Percentiles rank a stretch among this genome's conserved stretches.
Evolutionary conservation across 1,140 invertebrate species (phyloP).

Genomic region (Drosophila baimaii): DNA sequence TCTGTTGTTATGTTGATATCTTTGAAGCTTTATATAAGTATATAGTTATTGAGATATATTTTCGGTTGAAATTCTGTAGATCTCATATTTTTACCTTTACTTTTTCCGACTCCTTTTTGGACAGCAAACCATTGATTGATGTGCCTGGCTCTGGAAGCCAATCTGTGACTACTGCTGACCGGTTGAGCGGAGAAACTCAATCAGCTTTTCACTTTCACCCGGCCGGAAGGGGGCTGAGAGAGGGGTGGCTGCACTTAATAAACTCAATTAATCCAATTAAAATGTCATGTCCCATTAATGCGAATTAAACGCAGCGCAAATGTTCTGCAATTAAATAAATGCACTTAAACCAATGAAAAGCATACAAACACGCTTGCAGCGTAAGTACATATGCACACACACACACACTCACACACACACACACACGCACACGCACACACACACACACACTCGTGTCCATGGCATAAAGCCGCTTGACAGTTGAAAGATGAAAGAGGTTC

Average conservation of each 20-base stretch:
- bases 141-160: background rate
- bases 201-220: conserved; percentile 51
- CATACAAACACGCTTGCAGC: conserved; percentile 2
- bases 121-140: background rate
- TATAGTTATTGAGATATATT: background rate
- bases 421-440: background rate
- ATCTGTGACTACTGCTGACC: conserved; percentile 19
- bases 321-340: conserved; percentile 80
- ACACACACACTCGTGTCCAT: conserved; percentile 18
- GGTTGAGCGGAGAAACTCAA: conserved; percentile 24
- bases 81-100: too few species aligned
- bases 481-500: conserved; percentile 27
- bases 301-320: conserved; percentile 70
- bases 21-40: background rate
- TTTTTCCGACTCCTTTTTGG: too few species aligned
- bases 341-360: conserved; percentile 73
- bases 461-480: conserved; percentile 43
- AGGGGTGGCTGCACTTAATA: conserved; percentile 62
- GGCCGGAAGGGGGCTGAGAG: conserved; percentile 4
- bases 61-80: background rate
- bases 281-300: conserved; percentile 81
- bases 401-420: conserved; percentile 7
- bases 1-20: background rate
- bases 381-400: background rate
- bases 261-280: conserved; percentile 82